Base-by-base conservation (phyloP, 30 jellyfish, hydroid and myxozoan species). In the Sanderia malayensis region DNA sequence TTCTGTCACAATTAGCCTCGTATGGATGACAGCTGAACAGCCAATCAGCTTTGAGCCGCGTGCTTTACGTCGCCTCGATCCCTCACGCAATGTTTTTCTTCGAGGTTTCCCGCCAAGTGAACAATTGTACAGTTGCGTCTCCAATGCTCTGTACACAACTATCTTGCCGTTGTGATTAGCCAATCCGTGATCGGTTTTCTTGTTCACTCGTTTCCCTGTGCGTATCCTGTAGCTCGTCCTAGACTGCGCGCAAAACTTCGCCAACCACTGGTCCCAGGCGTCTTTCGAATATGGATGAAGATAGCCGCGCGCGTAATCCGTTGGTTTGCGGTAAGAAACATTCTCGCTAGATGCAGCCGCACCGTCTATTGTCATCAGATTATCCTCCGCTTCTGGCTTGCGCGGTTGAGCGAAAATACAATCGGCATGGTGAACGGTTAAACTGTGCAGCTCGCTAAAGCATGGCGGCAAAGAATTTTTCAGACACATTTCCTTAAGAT, bases 81-180 rank as follows among this genome's bases (percentile, higher is more conserved):
- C 96, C 21, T 93, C 99, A 9, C 91, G 84, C 23, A 75, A 52
- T 26, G 93, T 88, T 31, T 88, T 80, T 74, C 82, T 93, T 30
- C 99, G 85, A 4, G 99, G 99, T 34, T 76, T 85, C 29, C 99
- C 99, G 20, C 99, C 99, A 31, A 93, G 87, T 18, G 99, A 91
- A 67, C 99, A 93, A 68, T 93, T 93, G 47, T 93, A 86, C 33
- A 93, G 87, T 67, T 93, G 99, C 61, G 99, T 79, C 59, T 93
- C 99, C 32, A 93, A 27, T 0, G 95, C 95, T 44, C 99, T 79
- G 77, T 93, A 93, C 13, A 81, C 93, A 7, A 84, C 94, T 41
- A 93, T 74, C 70, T 86, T 93, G 3, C 99, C 99, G 63, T 93
- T 93, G 41, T 93, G 96, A 75, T 93, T 93, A 2, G 99, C 99